These are phyloP conservation scores for Bombus sibiricus DNA, from an alignment of 1,140 invertebrate genomes.

Conservation along the genomic window DNA sequence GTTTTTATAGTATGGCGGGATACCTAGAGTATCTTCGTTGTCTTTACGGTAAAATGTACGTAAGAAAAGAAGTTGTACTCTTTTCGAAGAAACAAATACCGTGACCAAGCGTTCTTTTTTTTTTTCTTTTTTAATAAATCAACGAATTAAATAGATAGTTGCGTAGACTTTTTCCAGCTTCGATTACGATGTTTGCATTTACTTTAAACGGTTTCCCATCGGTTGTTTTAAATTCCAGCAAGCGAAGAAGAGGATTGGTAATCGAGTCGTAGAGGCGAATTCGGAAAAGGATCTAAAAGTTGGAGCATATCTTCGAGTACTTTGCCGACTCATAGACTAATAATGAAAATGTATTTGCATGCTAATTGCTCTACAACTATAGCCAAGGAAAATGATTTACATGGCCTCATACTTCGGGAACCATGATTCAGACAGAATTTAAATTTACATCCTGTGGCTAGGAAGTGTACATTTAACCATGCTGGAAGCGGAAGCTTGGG, in stretches of 20 bases:
- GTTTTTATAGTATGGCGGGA: not conserved
- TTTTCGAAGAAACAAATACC: not conserved
- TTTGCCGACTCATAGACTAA: constrained; percentile 40
- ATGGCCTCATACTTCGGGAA: constrained; percentile 20
- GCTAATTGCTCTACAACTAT: constrained; percentile 34
- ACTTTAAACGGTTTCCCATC: not conserved
- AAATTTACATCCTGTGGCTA: constrained; percentile 38
- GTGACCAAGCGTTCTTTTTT: too few relatives aligned
- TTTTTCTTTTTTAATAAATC: too few relatives aligned
- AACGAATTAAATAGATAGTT: too few relatives aligned
- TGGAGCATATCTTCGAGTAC: constrained; percentile 14
- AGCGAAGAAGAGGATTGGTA: not conserved
- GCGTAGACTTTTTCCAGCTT: too few relatives aligned
- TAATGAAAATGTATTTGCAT: constrained; percentile 59
- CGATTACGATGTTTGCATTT: not conserved
- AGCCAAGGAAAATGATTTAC: constrained; percentile 53
- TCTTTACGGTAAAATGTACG: too few relatives aligned
- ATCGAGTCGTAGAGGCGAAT: not conserved
- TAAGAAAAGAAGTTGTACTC: too few relatives aligned
- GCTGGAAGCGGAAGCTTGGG: not conserved
- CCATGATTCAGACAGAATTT: constrained; percentile 30
- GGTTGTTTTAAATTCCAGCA: not conserved
- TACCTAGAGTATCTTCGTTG: not conserved
- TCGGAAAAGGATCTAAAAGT: constrained; percentile 30
- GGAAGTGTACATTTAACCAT: not conserved